Base-by-base conservation (phyloP, 2,888 invertebrate species). In the Deilephila elpenor region DNA sequence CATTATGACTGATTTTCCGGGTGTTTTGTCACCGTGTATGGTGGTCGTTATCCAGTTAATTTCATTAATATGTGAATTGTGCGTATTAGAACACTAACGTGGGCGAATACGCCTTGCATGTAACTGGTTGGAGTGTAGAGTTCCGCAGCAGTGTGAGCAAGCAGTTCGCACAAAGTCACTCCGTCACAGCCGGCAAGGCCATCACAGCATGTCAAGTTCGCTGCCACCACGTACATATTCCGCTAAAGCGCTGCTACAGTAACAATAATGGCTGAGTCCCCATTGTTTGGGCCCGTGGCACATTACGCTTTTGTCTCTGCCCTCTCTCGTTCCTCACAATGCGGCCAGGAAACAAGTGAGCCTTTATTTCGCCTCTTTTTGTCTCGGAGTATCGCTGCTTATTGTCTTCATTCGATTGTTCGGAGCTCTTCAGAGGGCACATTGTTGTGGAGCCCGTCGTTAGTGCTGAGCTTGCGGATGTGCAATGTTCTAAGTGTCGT, bases 331-430 rank as follows among this genome's bases (percentile, higher is more conserved):
- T 92, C 93, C 93, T 94, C 93, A 94, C 94, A 94, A 94, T 94
- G 94, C 94, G 94, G 94, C 94, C 93, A 94, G 94, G 94, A 94
- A 95, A 95, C 95, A 95, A 95, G 94, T 94, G 95, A 95, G 94
- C 95, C 95, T 95, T 95, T 95, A 95, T 95, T 95, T 94, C 94
- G 94, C 93, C 93, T 94, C 95, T 95, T 95, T 95, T 95, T 95
- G 95, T 95, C 95, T 95, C 94, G 92, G 94, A 95, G 95, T 95
- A 95, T 95, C 95, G 95, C 93, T 94, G 94, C 93, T 95, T 95
- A 95, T 95, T 95, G 95, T 95, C 95, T 95, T 94, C 95, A 95
- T 95, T 95, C 95, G 95, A 95, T 95, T 95, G 95, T 95, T 95
- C 95, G 93, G 91, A 89, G 92, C 94, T 94, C 94, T 93, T 93